A percentile compares a stretch with the other conserved stretches of the same genome.
Conservation (phyloP, 1,140 invertebrate species). For the Drosophila yakuba region DNA sequence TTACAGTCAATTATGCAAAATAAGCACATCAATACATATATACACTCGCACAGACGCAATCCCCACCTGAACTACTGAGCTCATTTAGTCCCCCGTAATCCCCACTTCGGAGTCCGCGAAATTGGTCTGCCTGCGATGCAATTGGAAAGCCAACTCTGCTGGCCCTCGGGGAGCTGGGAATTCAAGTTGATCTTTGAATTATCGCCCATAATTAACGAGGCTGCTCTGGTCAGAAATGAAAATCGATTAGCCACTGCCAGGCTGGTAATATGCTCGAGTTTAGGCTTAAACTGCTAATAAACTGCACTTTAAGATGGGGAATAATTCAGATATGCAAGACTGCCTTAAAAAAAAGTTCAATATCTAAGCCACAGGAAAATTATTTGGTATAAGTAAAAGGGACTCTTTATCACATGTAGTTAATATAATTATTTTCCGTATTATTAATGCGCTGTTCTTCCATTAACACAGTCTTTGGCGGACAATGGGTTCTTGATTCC, state of each 20-base stretch:
- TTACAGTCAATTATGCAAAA: conserved; percentile 78
- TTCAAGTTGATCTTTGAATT: conserved; percentile 48
- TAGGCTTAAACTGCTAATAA: neutral
- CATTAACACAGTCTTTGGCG: too few species aligned
- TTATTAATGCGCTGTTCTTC: too few species aligned
- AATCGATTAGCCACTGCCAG: conserved; percentile 23
- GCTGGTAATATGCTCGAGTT: neutral
- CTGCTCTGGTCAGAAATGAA: conserved; percentile 23
- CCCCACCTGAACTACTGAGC: conserved; percentile 22
- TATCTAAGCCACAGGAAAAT: too few species aligned
- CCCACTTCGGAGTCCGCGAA: conserved; percentile 27
- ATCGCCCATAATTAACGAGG: conserved; percentile 57
- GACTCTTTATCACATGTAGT: too few species aligned
- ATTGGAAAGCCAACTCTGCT: conserved; percentile 34
- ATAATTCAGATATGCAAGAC: too few species aligned
- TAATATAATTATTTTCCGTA: too few species aligned
- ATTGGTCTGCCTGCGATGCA: conserved; percentile 64
- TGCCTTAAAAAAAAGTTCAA: too few species aligned
- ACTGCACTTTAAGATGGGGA: neutral
- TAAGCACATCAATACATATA: conserved; percentile 57
- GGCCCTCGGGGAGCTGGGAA: conserved; percentile 8
- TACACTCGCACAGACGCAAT: conserved; percentile 16
- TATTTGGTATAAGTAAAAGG: too few species aligned
- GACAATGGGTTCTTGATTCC: too few species aligned
- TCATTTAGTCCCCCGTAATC: neutral